Evolutionary conservation across 2,888 invertebrate species (phyloP).

Genomic region (Teleogryllus oceanicus): DNA sequence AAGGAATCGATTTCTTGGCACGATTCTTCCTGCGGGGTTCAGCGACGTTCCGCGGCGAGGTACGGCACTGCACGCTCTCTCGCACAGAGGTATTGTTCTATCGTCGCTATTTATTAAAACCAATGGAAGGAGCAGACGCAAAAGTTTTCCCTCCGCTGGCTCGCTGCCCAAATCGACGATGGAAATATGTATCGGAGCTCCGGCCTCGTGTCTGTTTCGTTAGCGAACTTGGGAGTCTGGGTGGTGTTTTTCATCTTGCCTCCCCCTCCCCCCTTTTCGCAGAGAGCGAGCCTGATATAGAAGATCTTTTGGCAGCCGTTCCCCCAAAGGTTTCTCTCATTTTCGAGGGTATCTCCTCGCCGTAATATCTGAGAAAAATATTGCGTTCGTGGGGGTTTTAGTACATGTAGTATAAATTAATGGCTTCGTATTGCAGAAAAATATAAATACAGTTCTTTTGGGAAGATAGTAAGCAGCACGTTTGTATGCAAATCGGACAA

Average conservation of each 20-base stretch:
- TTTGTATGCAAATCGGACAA: too few species aligned
- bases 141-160: neutral
- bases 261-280: neutral
- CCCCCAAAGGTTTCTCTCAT: neutral
- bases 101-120: slow-evolving; percentile 1
- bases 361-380: too few species aligned
- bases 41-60: neutral
- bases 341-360: too few species aligned
- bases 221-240: neutral
- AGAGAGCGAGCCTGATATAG: neutral
- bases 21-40: neutral
- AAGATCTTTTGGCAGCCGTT: slow-evolving; percentile 5
- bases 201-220: slow-evolving; percentile 1
- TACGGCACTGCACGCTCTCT: neutral
- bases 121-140: neutral
- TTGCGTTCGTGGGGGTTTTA: too few species aligned
- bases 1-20: slow-evolving; percentile 5
- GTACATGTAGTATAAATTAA: too few species aligned
- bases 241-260: neutral
- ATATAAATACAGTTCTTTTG: too few species aligned
- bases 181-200: slow-evolving; percentile 18
- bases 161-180: neutral
- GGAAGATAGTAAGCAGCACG: too few species aligned
- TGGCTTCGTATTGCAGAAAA: too few species aligned
- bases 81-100: neutral